Evolutionary conservation across 2,797 vertebrate species (phyloP).

Genomic region (Hypotaenidia okinawae): DNA sequence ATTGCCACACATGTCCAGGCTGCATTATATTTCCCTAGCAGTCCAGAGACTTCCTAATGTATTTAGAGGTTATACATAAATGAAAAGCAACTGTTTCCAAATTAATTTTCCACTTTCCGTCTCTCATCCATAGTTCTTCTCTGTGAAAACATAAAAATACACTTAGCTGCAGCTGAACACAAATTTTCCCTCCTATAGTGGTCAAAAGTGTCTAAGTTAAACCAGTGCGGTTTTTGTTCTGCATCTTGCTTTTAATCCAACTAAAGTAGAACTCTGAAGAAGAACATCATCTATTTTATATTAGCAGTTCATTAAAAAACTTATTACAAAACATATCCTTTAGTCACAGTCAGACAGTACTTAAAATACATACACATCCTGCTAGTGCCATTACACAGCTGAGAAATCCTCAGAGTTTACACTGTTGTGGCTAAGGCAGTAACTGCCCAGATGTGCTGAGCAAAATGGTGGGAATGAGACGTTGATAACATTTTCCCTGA

Average conservation of each 20-base stretch:
- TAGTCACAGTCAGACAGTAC: not conserved
- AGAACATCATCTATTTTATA: not conserved
- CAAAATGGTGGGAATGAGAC: not conserved
- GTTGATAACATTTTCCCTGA: not conserved
- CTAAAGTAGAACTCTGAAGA: not conserved
- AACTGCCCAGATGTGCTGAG: not conserved
- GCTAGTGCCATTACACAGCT: not conserved
- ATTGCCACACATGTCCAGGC: not conserved
- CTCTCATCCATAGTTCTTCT: not conserved
- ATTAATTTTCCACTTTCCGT: not conserved
- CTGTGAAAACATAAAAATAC: not conserved
- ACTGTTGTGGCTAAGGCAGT: not conserved
- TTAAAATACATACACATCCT: not conserved
- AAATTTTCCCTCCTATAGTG: not conserved
- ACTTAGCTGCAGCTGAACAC: not conserved
- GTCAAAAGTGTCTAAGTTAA: not conserved
- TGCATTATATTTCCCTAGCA: not conserved
- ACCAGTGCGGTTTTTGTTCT: not conserved
- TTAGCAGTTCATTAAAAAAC: not conserved
- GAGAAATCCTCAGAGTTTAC: not conserved
- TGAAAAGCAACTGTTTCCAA: not conserved
- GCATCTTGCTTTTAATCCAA: not conserved
- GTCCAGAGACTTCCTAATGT: not conserved
- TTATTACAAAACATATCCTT: not conserved
- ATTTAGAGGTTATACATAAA: not conserved